These are phyloP conservation scores for Astreopora myriophthalma DNA, from an alignment of 64 coral and sea anemone genomes.

Conservation along the genomic window DNA sequence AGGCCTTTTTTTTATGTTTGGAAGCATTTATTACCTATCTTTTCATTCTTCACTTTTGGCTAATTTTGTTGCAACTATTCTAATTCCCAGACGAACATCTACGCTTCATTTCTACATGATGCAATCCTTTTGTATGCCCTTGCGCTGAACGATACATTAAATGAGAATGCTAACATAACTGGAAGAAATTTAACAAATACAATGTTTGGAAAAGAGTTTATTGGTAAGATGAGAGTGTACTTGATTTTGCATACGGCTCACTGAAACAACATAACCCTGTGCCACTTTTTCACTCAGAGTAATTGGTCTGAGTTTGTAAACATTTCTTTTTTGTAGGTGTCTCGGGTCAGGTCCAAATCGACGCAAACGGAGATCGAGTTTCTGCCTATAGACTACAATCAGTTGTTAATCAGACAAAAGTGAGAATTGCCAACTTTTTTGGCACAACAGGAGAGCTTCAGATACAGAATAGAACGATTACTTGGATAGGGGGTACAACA, in stretches of 20 bases:
- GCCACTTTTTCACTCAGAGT: background rate
- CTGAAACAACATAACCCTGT: too few species aligned
- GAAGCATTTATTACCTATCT: too few species aligned
- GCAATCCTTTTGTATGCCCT: conserved; percentile 30
- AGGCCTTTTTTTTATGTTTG: too few species aligned
- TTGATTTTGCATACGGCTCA: too few species aligned
- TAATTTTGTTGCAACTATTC: background rate
- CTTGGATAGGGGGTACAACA: conserved; percentile 75
- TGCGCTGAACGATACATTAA: conserved; percentile 5
- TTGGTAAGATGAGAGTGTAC: background rate
- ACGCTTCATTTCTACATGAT: conserved; percentile 12
- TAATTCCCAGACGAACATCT: background rate
- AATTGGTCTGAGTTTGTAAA: background rate
- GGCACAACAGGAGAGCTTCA: conserved; percentile 21
- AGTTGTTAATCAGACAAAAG: background rate
- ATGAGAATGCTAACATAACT: background rate
- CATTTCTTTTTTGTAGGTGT: conserved; percentile 26
- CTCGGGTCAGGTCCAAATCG: conserved; percentile 51
- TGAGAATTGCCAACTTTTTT: conserved; percentile 54
- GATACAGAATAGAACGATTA: conserved; percentile 38
- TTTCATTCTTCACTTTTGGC: too few species aligned
- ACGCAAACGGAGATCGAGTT: conserved; percentile 71
- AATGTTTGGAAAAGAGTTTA: conserved; percentile 27
- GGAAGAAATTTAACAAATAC: background rate
- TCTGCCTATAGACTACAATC: conserved; percentile 56